Base-by-base conservation (phyloP, 2,888 invertebrate species). In the Coelogynopora nodosa region DNA sequence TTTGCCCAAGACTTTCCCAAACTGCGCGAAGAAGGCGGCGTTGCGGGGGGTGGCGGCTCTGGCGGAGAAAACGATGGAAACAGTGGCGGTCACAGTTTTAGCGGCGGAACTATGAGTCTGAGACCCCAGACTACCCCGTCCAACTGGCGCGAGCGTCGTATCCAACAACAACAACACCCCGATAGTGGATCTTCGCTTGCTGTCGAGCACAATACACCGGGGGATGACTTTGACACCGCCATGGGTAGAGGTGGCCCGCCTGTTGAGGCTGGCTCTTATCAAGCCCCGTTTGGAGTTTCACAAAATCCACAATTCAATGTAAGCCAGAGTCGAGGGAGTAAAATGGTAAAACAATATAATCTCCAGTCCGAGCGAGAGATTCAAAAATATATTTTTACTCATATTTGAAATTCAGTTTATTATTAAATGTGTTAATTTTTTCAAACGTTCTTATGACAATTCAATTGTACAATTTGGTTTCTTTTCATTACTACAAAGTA, bases 51-150 rank as follows among this genome's bases (percentile, higher is more conserved):
- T 27, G 82, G 82, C n/a, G 10, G 2, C 5, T 80, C 81, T 80
- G 82, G 82, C 23, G 82, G 82, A 2, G 82, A 31, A 82, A 31
- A 29, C 31, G 82, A 31, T 82, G 82, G 82, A 31, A 31, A 27
- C 81, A 13, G 29, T 30, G 23, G 27, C 10, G 18, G 23, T 26
- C 5, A 74, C 27, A 26, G 18, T 2, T 5, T 74, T 10, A 26
- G 74, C 23, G 74, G 23, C 27, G 74, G 74, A 5, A 26, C 74
- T 2, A 74, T 74, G 74, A 74, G 74, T 26, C 74, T 74, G 74
- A 10, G 74, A 23, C 74, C 74, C 27, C 74, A 74, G 23, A 74
- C 74, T 26, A 74, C 74, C 18, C 74, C 74, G 2, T 74, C 74
- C 18, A 74, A 74, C 23, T 74, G 74, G 74, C 74, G 74, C 74